Base-by-base conservation (phyloP, 2,113 vertebrate genomes). In the Indicator indicator region DNA sequence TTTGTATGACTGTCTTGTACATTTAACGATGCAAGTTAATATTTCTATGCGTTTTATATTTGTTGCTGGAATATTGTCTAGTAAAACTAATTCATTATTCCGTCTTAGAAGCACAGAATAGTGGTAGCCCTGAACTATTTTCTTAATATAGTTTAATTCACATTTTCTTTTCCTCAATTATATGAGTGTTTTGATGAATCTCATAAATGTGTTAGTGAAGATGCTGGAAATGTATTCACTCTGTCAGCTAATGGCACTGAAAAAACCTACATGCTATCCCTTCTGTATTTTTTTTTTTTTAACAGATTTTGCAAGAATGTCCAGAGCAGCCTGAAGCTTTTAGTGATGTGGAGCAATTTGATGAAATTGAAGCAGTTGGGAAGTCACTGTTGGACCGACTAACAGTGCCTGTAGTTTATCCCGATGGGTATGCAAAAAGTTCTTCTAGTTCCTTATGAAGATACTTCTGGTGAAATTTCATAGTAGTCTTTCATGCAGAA, bases 311-410 rank as follows among this genome's bases (percentile, higher is more conserved):
- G 76, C 98, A 98, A 90, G 98, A 98, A 92, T 98, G 98, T 74
- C 97, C 97, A 80, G 98, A 98, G 56, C 97, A 98, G 85, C 97
- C 97, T 69, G 98, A 98, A 94, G 91, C 96, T 78, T 94, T 97
- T 90, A 93, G 98, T 96, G 99, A 99, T 70, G 65, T 97, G 28
- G 99, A 99, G 33, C 98, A 97, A 75, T 98, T 99, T 97, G 98
- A 99, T 95, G 99, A 99, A 91, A 98, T 99, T 63, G 99, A 99
- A 97, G 97, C 98, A 56, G 97, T 98, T 90, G 99, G 99, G 59
- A 99, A 99, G 97, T 98, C 98, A 20, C 98, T 99, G 92, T 97
- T 99, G 98, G 99, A 99, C 97, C 98, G 99, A 97, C 97, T 99
- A 96, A 98, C 98, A 58, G 97, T 99, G 83, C 99, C 99, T 59